Conservation (phyloP, 1,140 invertebrate genomes). For the Olivierus martensii region DNA sequence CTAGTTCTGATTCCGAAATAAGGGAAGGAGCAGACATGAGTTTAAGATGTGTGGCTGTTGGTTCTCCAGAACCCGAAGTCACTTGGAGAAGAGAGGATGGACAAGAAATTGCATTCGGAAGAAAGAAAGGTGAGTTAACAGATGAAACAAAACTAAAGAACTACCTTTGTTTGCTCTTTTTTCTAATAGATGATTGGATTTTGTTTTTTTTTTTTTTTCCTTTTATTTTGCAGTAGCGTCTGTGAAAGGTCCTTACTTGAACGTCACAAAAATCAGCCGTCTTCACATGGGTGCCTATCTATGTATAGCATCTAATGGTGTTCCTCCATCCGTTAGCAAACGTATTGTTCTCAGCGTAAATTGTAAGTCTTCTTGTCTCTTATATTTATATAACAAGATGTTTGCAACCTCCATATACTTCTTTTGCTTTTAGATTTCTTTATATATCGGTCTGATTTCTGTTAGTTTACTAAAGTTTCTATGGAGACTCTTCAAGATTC, state of each 20-base stretch:
- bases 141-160: too few relatives aligned
- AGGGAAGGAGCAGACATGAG: slow-evolving; percentile 22
- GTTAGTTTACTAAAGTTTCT: not conserved
- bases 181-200: too few relatives aligned
- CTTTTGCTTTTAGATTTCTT: slow-evolving; percentile 27
- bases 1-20: slow-evolving; percentile 21
- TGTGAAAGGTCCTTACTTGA: slow-evolving; percentile 62
- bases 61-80: slow-evolving; percentile 33
- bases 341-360: slow-evolving; percentile 56
- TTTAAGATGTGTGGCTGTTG: slow-evolving; percentile 31
- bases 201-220: too few relatives aligned
- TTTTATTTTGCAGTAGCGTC: slow-evolving; percentile 41
- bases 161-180: too few relatives aligned
- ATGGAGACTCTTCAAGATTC: not conserved
- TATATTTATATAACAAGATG: too few relatives aligned
- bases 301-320: slow-evolving; percentile 58
- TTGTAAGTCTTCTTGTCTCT: slow-evolving; percentile 46
- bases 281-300: slow-evolving; percentile 82
- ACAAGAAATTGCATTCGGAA: slow-evolving; percentile 19
- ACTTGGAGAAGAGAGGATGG: slow-evolving; percentile 32
- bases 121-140: slow-evolving; percentile 10
- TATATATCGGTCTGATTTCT: not conserved
- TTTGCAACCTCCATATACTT: slow-evolving; percentile 39
- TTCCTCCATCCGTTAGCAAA: slow-evolving; percentile 64
- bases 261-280: slow-evolving; percentile 68